These are phyloP conservation scores for Amiota mariae DNA, from an alignment of 2,888 invertebrate genomes.

Conservation along the genomic window DNA sequence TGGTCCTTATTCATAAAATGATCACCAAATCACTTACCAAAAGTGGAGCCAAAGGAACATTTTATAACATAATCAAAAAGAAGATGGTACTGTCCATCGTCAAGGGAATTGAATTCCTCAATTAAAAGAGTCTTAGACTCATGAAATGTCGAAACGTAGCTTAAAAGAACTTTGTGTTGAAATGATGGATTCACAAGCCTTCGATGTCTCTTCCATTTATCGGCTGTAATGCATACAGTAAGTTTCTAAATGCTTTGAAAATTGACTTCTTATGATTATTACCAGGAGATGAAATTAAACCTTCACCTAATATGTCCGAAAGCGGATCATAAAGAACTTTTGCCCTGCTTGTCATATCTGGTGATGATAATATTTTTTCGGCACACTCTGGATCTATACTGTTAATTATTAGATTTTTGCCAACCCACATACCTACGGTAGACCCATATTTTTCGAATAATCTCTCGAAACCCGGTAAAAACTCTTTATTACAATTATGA, in stretches of 20 bases:
- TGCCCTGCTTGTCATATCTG: constrained; percentile 3
- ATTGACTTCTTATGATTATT: not conserved
- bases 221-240: no score
- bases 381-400: not conserved
- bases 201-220: constrained; percentile 19
- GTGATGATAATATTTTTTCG: constrained; percentile 14
- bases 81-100: constrained; percentile 7
- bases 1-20: no score
- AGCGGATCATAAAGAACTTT: not conserved
- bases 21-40: not conserved
- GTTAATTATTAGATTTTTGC: not conserved
- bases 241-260: not conserved
- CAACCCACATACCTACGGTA: not conserved
- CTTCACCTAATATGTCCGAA: not conserved
- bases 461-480: not conserved
- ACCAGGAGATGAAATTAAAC: not conserved
- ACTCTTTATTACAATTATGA: not conserved
- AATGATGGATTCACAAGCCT: constrained; percentile 24
- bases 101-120: not conserved
- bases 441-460: not conserved
- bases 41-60: not conserved
- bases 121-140: not conserved
- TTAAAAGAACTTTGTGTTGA: constrained; percentile 19
- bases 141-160: constrained; percentile 22
- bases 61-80: not conserved